These are phyloP conservation scores for Hemitrygon akajei DNA, from an alignment of 2,797 vertebrate genomes.

Conservation along the genomic window DNA sequence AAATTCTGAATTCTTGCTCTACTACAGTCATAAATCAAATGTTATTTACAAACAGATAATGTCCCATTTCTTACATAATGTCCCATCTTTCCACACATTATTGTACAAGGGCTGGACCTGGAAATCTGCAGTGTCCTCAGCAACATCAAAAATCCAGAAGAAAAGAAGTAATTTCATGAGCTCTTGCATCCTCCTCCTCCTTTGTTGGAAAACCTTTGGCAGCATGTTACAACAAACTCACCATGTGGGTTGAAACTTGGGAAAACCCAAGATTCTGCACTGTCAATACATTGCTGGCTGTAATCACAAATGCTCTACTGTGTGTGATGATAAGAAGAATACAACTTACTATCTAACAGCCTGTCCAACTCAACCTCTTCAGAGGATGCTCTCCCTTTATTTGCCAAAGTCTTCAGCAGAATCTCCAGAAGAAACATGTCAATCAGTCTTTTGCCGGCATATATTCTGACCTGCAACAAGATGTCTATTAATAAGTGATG, in stretches of 20 bases:
- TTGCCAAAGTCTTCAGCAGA: conserved; percentile 45
- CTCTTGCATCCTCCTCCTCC: not conserved
- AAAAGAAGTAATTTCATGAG: not conserved
- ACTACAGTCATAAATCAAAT: too few species aligned
- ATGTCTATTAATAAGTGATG: conserved; percentile 29
- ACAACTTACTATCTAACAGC: conserved; percentile 42
- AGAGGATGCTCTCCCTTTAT: conserved; percentile 40
- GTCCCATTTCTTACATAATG: too few species aligned
- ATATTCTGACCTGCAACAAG: conserved; percentile 41
- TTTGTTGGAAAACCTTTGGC: not conserved
- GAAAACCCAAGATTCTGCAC: not conserved
- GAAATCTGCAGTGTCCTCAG: not conserved
- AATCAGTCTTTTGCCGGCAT: conserved; percentile 45
- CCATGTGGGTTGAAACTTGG: not conserved
- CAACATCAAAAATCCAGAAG: not conserved
- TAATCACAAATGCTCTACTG: not conserved
- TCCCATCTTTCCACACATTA: not conserved
- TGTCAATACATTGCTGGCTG: not conserved
- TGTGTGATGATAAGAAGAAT: too few species aligned
- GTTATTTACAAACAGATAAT: not conserved
- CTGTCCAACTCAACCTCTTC: conserved; percentile 41
- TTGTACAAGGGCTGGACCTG: not conserved
- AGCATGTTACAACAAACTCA: not conserved
- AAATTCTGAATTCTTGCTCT: too few species aligned
- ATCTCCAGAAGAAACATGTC: conserved; percentile 44